Base-by-base conservation (phyloP, 1,140 invertebrate species). In the Drosophila sechellia region DNA sequence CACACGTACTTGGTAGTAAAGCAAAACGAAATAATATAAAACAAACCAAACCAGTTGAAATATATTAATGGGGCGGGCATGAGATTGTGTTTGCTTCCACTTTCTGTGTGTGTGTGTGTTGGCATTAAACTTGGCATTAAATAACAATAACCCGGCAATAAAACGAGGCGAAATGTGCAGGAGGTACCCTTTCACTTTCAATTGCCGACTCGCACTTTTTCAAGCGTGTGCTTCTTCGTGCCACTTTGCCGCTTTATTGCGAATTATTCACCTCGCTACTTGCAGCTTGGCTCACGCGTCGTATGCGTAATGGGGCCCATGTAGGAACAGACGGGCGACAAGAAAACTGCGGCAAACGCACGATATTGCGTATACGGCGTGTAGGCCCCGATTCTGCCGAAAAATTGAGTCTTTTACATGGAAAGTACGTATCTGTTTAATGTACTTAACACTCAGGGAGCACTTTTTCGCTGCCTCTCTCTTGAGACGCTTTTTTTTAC, bases 121-220 rank as follows among this genome's bases (percentile, higher is more conserved):
- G 78, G 79, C 75, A 81, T 81, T 85, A 85, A 85, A 74, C 73
- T 74, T 80, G 81, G 73, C 81, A 86, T 86, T 86, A 86, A 86
- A 89, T 86, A 86, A 86, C 83, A 87, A 86, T 87, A 89, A 81
- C 79, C 64, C 70, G 74, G 80, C 83, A 87, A 87, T 86, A 89
- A 87, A 86, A 72, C 49, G 55, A 39, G 25, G 13, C 43, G 48
- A 43, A 25, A 57, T 43, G 46, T 13, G 39, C 25, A 46, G 40
- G 5, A 71, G 53, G 48, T 87, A 81, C 83, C 75, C 81, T 81
- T 86, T 70, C 63, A 58, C 68, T 58, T 72, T 45, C 65, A 46
- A n/a, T 70, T 6, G 43, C 12, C 12, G 11, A 27, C 17, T 39
- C 39, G 20, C 35, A 55, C 58, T 60, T 55, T 35, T 31, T 59